Conservation (phyloP, 2,113 vertebrate species). For the Hyaena hyaena region DNA sequence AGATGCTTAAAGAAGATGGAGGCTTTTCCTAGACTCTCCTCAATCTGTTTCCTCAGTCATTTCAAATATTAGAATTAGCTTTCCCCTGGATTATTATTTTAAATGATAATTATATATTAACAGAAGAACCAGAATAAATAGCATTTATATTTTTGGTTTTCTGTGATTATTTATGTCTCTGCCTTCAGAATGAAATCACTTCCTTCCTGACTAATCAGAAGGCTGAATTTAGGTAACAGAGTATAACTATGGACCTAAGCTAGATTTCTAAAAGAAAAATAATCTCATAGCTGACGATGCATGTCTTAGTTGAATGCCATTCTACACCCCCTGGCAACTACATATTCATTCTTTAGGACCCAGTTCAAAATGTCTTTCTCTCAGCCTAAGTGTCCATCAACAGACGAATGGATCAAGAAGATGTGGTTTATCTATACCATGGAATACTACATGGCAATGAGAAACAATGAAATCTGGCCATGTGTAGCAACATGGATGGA, state of each 20-base stretch:
- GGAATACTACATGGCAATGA: too few species aligned
- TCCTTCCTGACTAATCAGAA: constrained; percentile 77
- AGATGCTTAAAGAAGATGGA: neutral
- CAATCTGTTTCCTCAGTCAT: constrained; percentile 32
- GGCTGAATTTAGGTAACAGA: constrained; percentile 71
- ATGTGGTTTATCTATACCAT: too few species aligned
- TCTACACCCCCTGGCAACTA: neutral
- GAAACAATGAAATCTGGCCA: too few species aligned
- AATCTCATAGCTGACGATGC: constrained; percentile 68
- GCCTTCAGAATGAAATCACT: constrained; percentile 76
- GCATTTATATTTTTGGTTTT: constrained; percentile 77
- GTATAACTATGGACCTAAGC: constrained; percentile 56
- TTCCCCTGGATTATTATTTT: constrained; percentile 58
- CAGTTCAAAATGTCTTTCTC: neutral
- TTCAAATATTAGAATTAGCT: constrained; percentile 69
- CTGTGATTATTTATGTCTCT: constrained; percentile 75
- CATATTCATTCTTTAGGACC: neutral
- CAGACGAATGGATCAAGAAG: too few species aligned
- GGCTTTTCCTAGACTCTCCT: neutral
- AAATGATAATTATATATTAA: constrained; percentile 76
- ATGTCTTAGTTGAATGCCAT: neutral
- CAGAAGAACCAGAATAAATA: constrained; percentile 75
- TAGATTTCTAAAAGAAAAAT: constrained; percentile 54
- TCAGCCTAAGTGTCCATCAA: too few species aligned
- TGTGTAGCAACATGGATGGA: too few species aligned